Percentiles rank a stretch among this genome's conserved stretches.
These are phyloP conservation scores for Drosophila orena DNA, from an alignment of 1,140 invertebrate species.

Conservation along the genomic window DNA sequence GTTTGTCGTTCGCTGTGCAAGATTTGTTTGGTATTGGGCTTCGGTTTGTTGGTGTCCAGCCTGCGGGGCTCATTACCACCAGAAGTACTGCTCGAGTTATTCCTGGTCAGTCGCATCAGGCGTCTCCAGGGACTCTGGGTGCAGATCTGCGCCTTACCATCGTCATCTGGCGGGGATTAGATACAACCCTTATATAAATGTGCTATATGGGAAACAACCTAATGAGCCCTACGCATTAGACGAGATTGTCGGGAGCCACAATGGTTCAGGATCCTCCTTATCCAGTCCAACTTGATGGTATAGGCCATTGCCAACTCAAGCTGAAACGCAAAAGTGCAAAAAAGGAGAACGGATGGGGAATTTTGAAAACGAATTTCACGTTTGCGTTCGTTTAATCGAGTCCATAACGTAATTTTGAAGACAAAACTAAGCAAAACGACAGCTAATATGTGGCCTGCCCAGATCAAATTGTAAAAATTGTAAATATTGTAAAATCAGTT, in stretches of 20 bases:
- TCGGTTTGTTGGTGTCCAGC: neutral
- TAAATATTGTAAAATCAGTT: neutral
- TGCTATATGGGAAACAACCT: too few relatives aligned
- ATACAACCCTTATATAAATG: neutral
- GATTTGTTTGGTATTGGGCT: neutral
- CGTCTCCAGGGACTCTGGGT: conserved; percentile 1
- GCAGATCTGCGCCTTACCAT: neutral
- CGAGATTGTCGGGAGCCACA: neutral
- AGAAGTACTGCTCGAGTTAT: neutral
- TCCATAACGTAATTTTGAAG: conserved; percentile 2
- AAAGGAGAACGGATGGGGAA: conserved; percentile 8
- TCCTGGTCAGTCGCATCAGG: neutral
- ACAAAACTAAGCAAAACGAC: neutral
- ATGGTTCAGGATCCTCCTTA: neutral
- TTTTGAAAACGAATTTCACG: conserved; percentile 18
- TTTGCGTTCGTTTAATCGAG: neutral
- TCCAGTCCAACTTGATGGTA: conserved; percentile 9
- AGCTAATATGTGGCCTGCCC: too few relatives aligned
- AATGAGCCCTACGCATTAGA: neutral
- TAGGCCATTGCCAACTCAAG: conserved; percentile 14
- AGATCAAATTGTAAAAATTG: neutral
- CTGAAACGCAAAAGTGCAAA: neutral
- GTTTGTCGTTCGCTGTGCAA: too few relatives aligned
- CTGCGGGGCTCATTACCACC: neutral
- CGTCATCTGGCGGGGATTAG: neutral